A percentile compares a stretch with the other conserved stretches of the same genome.
phyloP scores from a whole-genome alignment of 2,113 vertebrate species.

The Clarias batrachus region DNA sequence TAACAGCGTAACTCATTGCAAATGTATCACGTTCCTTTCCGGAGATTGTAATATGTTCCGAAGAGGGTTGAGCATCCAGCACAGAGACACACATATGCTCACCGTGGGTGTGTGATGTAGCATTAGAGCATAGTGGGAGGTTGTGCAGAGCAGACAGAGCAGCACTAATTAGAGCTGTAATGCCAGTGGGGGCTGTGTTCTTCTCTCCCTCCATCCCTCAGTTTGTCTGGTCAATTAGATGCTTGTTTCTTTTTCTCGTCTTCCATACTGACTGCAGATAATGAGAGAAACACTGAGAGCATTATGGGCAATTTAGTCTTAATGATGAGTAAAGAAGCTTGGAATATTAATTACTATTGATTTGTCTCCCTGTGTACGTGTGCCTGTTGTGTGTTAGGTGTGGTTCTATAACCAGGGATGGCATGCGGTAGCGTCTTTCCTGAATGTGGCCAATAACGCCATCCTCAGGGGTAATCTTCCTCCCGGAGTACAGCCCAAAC shows the following conservation, averaged over 20 bases:
- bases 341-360: conserved; percentile 33
- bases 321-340: conserved; percentile 32
- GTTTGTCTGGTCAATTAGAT: conserved; percentile 32
- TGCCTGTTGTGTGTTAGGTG: conserved; percentile 73
- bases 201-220: conserved; percentile 15
- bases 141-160: conserved; percentile 26
- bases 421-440: conserved; percentile 88
- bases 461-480: conserved; percentile 87
- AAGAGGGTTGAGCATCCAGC: conserved; percentile 7
- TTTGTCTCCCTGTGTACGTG: neutral
- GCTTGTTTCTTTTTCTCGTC: neutral
- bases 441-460: conserved; percentile 90
- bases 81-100: neutral
- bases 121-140: conserved; percentile 34
- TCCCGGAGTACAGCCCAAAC: conserved; percentile 70
- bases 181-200: conserved; percentile 34
- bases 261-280: conserved; percentile 4
- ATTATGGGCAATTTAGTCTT: conserved; percentile 32
- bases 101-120: conserved; percentile 6
- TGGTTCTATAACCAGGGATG: conserved; percentile 98
- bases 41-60: conserved; percentile 15
- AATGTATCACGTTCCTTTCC: conserved; percentile 13
- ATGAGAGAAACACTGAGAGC: conserved; percentile 30
- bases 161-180: conserved; percentile 41
- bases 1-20: neutral